These are phyloP conservation scores for Hippocampus zosterae DNA, from an alignment of 2,113 vertebrate genomes.

Conservation along the genomic window DNA sequence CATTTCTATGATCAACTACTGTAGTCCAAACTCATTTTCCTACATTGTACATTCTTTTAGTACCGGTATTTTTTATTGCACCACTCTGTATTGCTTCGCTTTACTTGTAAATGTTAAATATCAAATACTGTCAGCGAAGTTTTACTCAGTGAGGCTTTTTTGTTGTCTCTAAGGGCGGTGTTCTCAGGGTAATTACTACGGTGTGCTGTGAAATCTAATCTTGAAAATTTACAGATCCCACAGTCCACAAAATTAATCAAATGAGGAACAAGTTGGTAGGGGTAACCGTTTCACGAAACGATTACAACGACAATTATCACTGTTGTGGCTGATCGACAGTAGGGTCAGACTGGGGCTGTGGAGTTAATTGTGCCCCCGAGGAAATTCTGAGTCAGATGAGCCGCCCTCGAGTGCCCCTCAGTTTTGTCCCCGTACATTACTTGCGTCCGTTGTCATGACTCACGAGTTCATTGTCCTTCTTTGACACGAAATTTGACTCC, in stretches of 20 bases:
- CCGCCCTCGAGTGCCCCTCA: conserved; percentile 1
- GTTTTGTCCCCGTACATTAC: not conserved
- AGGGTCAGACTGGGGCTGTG: not conserved
- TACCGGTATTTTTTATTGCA: too few relatives aligned
- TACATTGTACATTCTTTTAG: too few relatives aligned
- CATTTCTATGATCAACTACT: too few relatives aligned
- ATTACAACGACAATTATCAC: not conserved
- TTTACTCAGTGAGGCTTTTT: conserved; percentile 42
- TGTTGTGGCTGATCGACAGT: not conserved
- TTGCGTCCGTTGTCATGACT: not conserved
- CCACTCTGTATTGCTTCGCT: too few relatives aligned
- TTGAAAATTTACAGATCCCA: conserved; percentile 1
- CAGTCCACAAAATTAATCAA: not conserved
- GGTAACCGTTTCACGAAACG: not conserved
- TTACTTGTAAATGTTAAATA: not conserved
- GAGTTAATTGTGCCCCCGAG: conserved; percentile 11
- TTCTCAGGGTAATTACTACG: conserved; percentile 30
- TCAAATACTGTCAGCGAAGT: conserved; percentile 40
- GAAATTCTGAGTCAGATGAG: conserved; percentile 21
- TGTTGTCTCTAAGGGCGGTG: conserved; percentile 54
- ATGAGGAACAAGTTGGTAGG: not conserved
- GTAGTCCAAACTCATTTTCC: too few relatives aligned
- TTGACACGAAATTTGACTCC: not conserved
- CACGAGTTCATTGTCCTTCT: conserved; percentile 6
- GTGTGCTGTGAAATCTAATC: conserved; percentile 15